Conservation (phyloP, 2,113 vertebrate genomes). For the Rhinoderma darwinii region DNA sequence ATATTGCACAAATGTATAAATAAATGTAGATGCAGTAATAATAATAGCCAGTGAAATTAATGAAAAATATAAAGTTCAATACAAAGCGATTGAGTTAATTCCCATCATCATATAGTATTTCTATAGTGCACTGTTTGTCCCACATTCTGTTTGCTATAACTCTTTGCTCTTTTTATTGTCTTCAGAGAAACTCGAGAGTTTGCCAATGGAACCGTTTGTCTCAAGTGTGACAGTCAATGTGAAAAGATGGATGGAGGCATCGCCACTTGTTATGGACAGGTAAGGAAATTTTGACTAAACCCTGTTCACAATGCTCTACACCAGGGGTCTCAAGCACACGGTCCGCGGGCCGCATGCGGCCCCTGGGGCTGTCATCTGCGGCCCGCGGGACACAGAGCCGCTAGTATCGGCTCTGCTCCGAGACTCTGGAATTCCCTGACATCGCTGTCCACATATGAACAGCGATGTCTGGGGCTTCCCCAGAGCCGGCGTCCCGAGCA, state of each 20-base stretch:
- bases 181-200: slow-evolving; percentile 91
- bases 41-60: not conserved
- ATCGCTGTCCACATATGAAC: too few relatives aligned
- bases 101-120: not conserved
- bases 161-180: slow-evolving; percentile 15
- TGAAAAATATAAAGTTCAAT: not conserved
- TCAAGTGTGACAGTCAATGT: slow-evolving; percentile 93
- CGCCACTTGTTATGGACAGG: slow-evolving; percentile 88
- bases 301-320: too few relatives aligned
- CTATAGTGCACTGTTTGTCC: not conserved
- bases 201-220: slow-evolving; percentile 87
- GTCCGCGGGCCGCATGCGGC: too few relatives aligned
- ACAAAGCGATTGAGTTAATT: not conserved
- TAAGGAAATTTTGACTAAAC: slow-evolving; percentile 69
- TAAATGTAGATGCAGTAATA: not conserved
- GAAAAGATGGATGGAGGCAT: slow-evolving; percentile 86
- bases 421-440: too few relatives aligned
- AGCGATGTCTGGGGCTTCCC: too few relatives aligned
- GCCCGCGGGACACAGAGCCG: too few relatives aligned
- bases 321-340: too few relatives aligned
- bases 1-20: not conserved
- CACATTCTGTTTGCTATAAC: too few relatives aligned
- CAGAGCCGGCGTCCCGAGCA: too few relatives aligned
- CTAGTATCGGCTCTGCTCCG: too few relatives aligned
- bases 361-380: too few relatives aligned